Conservation (phyloP, 1,140 invertebrate genomes). For the Samia ricini region DNA sequence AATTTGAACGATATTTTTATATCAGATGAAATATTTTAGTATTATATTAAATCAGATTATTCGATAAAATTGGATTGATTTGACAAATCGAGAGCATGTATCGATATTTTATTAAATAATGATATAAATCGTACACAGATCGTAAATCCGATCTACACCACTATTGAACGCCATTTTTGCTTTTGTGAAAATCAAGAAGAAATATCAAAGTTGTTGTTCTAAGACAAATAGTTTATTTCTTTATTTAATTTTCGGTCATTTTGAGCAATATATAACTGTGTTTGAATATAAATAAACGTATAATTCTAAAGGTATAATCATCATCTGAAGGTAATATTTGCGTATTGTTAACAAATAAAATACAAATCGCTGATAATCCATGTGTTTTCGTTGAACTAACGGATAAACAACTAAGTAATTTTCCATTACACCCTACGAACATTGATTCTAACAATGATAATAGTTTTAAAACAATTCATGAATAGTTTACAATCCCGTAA, state of each 20-base stretch:
- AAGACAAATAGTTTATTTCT: neutral
- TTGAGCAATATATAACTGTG: neutral
- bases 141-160: neutral
- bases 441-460: no score
- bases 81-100: no score
- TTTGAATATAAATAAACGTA: neutral
- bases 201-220: conserved; percentile 21
- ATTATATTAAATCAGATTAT: no score
- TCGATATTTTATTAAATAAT: no score
- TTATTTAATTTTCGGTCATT: neutral
- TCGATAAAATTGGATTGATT: no score
- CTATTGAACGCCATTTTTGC: conserved; percentile 35
- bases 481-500: neutral
- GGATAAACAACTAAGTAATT: neutral
- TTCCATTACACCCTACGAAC: neutral
- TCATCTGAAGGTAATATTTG: neutral
- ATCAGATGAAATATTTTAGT: no score
- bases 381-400: conserved; percentile 3
- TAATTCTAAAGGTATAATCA: neutral
- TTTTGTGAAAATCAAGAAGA: conserved; percentile 27
- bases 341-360: neutral
- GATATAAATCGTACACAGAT: neutral
- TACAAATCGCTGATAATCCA: neutral
- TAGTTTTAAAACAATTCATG: neutral
- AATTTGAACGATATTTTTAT: no score